These are phyloP conservation scores for Todus mexicanus DNA, from an alignment of 2,797 vertebrate genomes.

Conservation along the genomic window DNA sequence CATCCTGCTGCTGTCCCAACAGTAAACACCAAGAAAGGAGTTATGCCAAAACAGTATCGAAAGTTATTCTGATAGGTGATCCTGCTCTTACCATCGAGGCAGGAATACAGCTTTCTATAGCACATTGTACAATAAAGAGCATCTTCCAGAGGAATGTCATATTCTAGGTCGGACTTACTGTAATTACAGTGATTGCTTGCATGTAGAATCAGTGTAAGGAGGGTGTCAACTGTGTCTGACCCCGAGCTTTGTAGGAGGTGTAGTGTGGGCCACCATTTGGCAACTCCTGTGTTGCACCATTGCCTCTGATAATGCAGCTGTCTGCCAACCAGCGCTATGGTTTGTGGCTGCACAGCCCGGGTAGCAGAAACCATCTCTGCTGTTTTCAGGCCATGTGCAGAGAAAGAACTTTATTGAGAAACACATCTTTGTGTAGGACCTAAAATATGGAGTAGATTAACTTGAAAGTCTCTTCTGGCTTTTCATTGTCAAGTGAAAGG, in stretches of 20 bases:
- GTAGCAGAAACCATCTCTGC: neutral
- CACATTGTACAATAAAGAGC: neutral
- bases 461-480: neutral
- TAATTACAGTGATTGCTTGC: neutral
- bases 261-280: neutral
- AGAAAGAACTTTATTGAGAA: neutral
- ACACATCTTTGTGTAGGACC: neutral
- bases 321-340: neutral
- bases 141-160: neutral
- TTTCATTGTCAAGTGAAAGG: neutral
- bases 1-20: neutral
- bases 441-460: neutral
- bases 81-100: fast-evolving
- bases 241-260: too few relatives aligned
- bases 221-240: too few relatives aligned
- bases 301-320: neutral
- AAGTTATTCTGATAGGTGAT: neutral
- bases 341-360: too few relatives aligned
- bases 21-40: neutral
- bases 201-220: neutral
- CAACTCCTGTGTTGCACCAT: neutral
- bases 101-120: neutral
- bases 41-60: neutral
- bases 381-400: neutral
- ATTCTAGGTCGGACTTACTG: neutral